Base-by-base conservation (phyloP, 1,140 invertebrate genomes). In the Ctenoplectra terminalis region DNA sequence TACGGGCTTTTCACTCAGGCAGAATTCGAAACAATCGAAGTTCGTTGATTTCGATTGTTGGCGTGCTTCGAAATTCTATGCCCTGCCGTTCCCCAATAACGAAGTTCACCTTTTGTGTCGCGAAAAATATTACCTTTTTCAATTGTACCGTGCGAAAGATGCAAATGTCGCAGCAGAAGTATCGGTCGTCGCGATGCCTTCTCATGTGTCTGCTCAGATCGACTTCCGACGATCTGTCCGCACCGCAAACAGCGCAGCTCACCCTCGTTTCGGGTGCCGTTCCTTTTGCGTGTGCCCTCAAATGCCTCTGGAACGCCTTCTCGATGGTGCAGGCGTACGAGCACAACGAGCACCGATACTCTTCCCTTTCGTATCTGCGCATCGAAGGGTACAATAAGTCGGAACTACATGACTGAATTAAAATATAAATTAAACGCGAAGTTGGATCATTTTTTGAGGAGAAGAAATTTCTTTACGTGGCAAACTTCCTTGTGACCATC, bases 131-230 rank as follows among this genome's bases (percentile, higher is more conserved):
- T 80, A 95, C 94, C 92, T 95, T 95, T 88, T 95, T 95, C 43
- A 95, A 81, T 87, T 95, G 95, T 8, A 95, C 93, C 23, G 94
- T 95, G 64, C 94, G 92, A 81, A 95, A 95, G 77, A 94, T 93
- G 84, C 95, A 95, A 82, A 95, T 93, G 86, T 95, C 95, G 85
- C 95, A 95, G 82, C 94, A 95, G 80, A 95, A 95, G 84, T 94
- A 94, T 87, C 94, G 93, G 48, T 94, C 94, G 63, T 94, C 93
- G 37, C 94, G 92, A 85, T 95, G 95, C 88, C 95, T 95, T 66
- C 91, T 90, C 94, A 95, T 95, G 78, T 95, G 95, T 77, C 93
- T 91, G 64, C 93, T 93, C 43, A 95, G 90, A 69, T 95, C 94
- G 46, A 93, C 92, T 77, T 95, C 95, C 31, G 94, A 93, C 1